These are phyloP conservation scores for Spinibarbus caldwelli DNA, from an alignment of 2,797 vertebrate species.

Conservation along the genomic window DNA sequence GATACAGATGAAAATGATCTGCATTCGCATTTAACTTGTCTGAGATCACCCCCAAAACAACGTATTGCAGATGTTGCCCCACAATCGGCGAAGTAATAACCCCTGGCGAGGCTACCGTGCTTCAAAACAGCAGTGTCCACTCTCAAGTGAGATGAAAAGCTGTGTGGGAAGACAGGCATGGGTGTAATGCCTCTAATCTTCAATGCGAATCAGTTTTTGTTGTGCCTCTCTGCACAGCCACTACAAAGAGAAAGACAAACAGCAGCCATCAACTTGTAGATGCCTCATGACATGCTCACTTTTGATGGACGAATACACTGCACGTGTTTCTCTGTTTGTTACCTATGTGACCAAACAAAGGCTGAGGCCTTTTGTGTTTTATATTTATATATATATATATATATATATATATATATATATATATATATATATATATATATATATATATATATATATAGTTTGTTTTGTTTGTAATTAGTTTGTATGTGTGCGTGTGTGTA, in stretches of 20 bases:
- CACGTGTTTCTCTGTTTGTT: slow-evolving; percentile 1
- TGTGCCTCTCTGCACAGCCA: slow-evolving; percentile 39
- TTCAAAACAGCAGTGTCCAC: slow-evolving; percentile 55
- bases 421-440: too few species aligned
- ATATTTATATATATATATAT: too few species aligned
- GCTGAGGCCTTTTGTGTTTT: too few species aligned
- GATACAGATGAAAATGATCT: too few species aligned
- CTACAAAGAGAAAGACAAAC: slow-evolving; percentile 43
- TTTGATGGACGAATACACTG: slow-evolving; percentile 8
- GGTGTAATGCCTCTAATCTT: slow-evolving; percentile 55
- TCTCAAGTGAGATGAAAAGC: slow-evolving; percentile 53
- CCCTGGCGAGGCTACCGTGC: slow-evolving; percentile 35
- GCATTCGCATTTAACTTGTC: slow-evolving; percentile 47
- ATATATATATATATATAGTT: too few species aligned
- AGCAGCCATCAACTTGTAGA: slow-evolving; percentile 9
- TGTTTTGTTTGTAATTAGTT: too few species aligned
- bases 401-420: too few species aligned
- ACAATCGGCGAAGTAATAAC: slow-evolving; percentile 46
- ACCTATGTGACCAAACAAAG: background rate
- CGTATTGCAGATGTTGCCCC: slow-evolving; percentile 36
- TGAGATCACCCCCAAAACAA: slow-evolving; percentile 47
- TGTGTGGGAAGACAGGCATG: slow-evolving; percentile 32
- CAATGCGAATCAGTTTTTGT: slow-evolving; percentile 49
- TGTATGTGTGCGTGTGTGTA: too few species aligned
- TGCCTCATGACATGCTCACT: slow-evolving; percentile 5